Evolutionary conservation across 2,113 vertebrate species (phyloP), one percentile per base, ranked within the genome.

Genomic region (Alectura lathami): DNA sequence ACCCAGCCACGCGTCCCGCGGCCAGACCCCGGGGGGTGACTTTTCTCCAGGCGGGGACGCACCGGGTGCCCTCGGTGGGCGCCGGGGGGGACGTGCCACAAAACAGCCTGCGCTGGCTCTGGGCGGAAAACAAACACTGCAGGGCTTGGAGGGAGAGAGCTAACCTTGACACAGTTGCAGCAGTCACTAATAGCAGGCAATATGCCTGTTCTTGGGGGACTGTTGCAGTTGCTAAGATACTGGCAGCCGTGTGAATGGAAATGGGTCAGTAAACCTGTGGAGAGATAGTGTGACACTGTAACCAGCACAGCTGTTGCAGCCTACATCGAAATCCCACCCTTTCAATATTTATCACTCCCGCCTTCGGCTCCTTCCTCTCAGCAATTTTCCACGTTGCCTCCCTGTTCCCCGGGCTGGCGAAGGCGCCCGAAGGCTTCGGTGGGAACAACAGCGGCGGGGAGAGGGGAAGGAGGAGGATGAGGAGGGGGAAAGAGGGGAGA

Each of bases 191-290:
- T 97, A 98, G 98, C 98, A 99, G 98, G 99, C 99, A 98, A 98
- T 99, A 98, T 96, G 98, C 98, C 98, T 98, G 98, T 99, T 99
- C 99, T 98, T 98, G 98, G 98, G 99, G 99, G 98, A 99, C 98
- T 98, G 98, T 98, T 98, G 99, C 98, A 98, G 99, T 99, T 99
- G 99, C 99, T 99, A 99, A 99, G 99, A 99, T 99, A 99, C 99
- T 98, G 95, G 98, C 99, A 99, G 99, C 98, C 98, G 98, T 98
- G 98, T 98, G 98, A 98, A 98, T 98, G 98, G 98, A 99, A 99
- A 98, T 99, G 99, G 99, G 99, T 99, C 99, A 99, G 98, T 98
- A 98, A 98, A 99, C 99, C 99, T 98, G 97, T 98, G 98, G 99
- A 99, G 99, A 99, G 98, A 98, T 98, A 98, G 98, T 98, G 98